phyloP scores from a whole-genome alignment of 1,140 invertebrate species.

The Macrotrachela quadricornifera region DNA sequence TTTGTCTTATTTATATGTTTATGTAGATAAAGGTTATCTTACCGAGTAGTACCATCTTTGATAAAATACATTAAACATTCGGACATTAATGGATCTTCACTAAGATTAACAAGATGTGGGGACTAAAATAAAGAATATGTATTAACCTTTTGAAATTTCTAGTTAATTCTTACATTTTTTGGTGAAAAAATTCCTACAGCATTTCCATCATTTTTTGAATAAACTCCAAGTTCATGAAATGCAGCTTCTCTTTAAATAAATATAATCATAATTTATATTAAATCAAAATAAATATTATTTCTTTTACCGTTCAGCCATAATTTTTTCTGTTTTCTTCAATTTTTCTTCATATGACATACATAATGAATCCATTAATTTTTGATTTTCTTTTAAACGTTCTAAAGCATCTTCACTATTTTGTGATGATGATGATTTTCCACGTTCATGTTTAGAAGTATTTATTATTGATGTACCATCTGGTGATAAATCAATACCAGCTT shows the following conservation, averaged over 20 bases:
- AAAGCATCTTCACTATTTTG: constrained; percentile 82
- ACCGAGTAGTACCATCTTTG: constrained; percentile 34
- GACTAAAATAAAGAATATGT: constrained; percentile 37
- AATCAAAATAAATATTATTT: neutral
- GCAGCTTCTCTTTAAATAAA: constrained; percentile 52
- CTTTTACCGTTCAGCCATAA: constrained; percentile 51
- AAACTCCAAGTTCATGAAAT: constrained; percentile 95
- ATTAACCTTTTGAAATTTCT: neutral
- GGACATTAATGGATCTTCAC: constrained; percentile 46
- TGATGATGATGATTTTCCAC: constrained; percentile 32
- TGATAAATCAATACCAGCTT: neutral
- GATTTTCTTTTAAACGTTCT: constrained; percentile 86
- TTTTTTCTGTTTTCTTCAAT: constrained; percentile 77
- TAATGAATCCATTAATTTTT: constrained; percentile 94
- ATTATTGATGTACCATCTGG: neutral
- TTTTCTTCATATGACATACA: constrained; percentile 99
- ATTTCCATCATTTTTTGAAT: constrained; percentile 82
- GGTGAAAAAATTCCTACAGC: constrained; percentile 95
- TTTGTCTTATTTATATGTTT: no score
- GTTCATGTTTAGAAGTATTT: constrained; percentile 10
- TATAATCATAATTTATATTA: neutral
- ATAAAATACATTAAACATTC: constrained; percentile 45
- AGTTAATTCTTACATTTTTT: constrained; percentile 45
- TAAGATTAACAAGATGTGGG: constrained; percentile 56
- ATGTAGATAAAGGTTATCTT: no score